Conservation (phyloP, 2,797 vertebrate genomes). For the Trematocara caparti region DNA sequence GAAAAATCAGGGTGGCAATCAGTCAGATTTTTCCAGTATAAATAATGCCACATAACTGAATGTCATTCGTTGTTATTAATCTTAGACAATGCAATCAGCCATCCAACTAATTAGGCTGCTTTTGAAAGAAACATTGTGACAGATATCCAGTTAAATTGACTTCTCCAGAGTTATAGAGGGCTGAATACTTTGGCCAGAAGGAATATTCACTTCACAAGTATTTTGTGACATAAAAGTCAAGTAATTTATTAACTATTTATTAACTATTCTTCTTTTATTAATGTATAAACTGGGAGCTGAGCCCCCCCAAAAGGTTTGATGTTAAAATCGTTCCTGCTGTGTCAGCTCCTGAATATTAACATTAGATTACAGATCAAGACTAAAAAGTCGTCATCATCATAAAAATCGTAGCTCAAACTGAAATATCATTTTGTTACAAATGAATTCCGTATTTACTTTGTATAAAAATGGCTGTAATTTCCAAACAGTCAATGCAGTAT, state of each 20-base stretch:
- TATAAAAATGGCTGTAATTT: not conserved
- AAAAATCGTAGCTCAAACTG: not conserved
- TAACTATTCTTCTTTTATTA: not conserved
- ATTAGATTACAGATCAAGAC: not conserved
- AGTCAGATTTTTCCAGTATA: not conserved
- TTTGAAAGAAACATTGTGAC: not conserved
- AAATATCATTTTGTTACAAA: not conserved
- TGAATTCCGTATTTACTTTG: not conserved
- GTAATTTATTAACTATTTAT: not conserved
- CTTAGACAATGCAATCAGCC: not conserved
- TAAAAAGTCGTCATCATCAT: not conserved
- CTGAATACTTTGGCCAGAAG: not conserved
- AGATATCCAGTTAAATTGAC: not conserved
- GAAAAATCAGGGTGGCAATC: not conserved
- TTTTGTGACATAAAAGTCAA: not conserved
- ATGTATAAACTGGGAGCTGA: not conserved
- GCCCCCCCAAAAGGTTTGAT: fast-evolving
- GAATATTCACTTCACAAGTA: not conserved
- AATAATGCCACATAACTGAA: not conserved
- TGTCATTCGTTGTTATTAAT: not conserved
- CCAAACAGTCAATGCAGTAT: not conserved
- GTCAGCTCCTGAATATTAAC: not conserved
- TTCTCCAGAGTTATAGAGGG: not conserved
- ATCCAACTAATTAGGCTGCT: not conserved
- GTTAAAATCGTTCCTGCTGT: fast-evolving